Evolutionary conservation across 1,140 invertebrate species (phyloP), one percentile per base, ranked within the genome.

Genomic region (Habropoda laboriosa): DNA sequence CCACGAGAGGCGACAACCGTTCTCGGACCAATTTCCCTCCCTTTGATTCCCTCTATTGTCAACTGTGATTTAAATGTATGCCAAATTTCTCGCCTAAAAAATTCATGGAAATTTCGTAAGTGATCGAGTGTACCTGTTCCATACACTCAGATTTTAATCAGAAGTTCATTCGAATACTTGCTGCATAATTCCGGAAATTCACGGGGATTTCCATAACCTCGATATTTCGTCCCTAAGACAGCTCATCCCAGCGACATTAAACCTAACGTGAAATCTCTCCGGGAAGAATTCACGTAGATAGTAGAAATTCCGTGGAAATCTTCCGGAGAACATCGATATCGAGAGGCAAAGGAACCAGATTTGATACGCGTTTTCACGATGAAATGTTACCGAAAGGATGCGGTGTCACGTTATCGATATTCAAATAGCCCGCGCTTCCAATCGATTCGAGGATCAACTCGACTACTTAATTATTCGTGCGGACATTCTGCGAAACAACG

Each of bases 401-500:
- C 60, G 24, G 60, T 35, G 61, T 55, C 38, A 66, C 47, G 73
- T 40, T 75, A 61, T 75, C 55, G 61, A 75, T 64, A 42, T 66
- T 75, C 42, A 67, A 38, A 66, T 40, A 67, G 27, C 35, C 3
- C 60, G 18, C n/a, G 8, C 35, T 38, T 7, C 32, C 16, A 66
- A 66, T 51, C 47, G 38, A 75, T 66, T 75, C 21, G 18, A 35
- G 61, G 47, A 75, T 67, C 55, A 75, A 75, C 67, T 75, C 21
- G 38, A 38, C 73, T 55, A 45, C 53, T 67, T 66, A 75, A 66
- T 75, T 75, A 67, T 55, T 42, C 64, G 16, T 2, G 38, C 73
- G 55, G 55, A 75, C 72, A 64, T 30, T 12, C n/a, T 24, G 32
- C 13, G n/a, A 61, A 73, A 49, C 38, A 40, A 30, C 47, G 12